phyloP scores from a whole-genome alignment of 2,888 invertebrate genomes.

The Leucania comma region DNA sequence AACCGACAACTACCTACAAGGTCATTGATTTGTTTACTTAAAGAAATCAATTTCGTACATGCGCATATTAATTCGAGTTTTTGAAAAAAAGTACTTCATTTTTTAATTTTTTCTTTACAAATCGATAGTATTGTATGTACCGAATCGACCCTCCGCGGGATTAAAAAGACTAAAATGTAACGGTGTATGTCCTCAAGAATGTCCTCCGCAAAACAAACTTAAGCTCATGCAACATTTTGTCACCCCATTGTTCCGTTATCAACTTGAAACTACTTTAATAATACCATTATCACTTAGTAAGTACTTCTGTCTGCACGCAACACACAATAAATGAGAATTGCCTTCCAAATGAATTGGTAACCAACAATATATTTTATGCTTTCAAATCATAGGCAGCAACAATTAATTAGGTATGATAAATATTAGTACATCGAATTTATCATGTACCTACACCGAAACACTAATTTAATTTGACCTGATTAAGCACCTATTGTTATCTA shows the following conservation, averaged over 20 bases:
- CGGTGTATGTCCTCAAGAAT: no score
- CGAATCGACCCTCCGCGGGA: no score
- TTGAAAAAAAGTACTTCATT: no score
- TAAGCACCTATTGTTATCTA: constrained; percentile 42
- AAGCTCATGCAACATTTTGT: constrained; percentile 4
- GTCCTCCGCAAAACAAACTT: not conserved
- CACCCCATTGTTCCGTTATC: not conserved
- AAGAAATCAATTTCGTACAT: no score
- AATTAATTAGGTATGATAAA: constrained; percentile 52
- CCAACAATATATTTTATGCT: constrained; percentile 46
- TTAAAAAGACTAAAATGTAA: no score
- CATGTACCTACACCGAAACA: constrained; percentile 13
- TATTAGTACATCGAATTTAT: constrained; percentile 40
- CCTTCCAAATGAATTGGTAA: constrained; percentile 37
- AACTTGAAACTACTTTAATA: constrained; percentile 5
- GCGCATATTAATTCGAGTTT: no score
- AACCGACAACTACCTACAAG: no score
- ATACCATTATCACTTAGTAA: constrained; percentile 28
- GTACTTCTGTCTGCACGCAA: constrained; percentile 39
- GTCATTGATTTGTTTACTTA: no score
- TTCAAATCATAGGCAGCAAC: constrained; percentile 39
- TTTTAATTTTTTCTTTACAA: no score
- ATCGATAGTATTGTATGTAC: no score
- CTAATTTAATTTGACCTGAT: constrained; percentile 34
- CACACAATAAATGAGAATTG: constrained; percentile 39